These are phyloP conservation scores for Trichonephila clavipes DNA, from an alignment of 1,140 invertebrate species.

Conservation along the genomic window DNA sequence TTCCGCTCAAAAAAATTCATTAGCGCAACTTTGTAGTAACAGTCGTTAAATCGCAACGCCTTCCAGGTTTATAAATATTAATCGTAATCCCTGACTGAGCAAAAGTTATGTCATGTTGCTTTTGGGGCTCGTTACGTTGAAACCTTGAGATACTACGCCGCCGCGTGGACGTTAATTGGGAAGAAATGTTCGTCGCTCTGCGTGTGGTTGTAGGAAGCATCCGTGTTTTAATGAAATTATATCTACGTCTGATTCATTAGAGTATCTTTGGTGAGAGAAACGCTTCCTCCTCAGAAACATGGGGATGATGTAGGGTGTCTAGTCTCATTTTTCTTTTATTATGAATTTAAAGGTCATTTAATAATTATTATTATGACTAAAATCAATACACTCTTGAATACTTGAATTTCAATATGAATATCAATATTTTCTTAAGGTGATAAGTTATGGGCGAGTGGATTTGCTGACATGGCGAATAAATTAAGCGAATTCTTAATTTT, in stretches of 20 bases:
- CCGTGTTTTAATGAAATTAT: not conserved
- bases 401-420: too few species aligned
- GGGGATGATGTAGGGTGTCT: slow-evolving; percentile 19
- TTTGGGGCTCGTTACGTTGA: not conserved
- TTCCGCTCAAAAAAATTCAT: not conserved
- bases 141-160: not conserved
- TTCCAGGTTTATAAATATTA: slow-evolving; percentile 26
- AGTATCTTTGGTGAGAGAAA: not conserved
- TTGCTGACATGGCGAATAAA: too few species aligned
- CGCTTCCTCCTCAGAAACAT: not conserved
- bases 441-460: too few species aligned
- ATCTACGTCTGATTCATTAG: slow-evolving; percentile 8
- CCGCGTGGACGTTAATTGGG: not conserved
- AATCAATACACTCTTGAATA: too few species aligned
- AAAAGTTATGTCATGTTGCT: not conserved
- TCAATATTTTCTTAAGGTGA: too few species aligned
- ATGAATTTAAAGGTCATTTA: too few species aligned
- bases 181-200: not conserved
- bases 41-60: not conserved
- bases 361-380: too few species aligned
- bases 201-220: not conserved
- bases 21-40: not conserved
- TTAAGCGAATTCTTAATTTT: too few species aligned
- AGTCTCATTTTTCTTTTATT: not conserved
- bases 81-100: slow-evolving; percentile 12